phyloP scores from a whole-genome alignment of 2,888 invertebrate species.

The Bellardia bayeri region DNA sequence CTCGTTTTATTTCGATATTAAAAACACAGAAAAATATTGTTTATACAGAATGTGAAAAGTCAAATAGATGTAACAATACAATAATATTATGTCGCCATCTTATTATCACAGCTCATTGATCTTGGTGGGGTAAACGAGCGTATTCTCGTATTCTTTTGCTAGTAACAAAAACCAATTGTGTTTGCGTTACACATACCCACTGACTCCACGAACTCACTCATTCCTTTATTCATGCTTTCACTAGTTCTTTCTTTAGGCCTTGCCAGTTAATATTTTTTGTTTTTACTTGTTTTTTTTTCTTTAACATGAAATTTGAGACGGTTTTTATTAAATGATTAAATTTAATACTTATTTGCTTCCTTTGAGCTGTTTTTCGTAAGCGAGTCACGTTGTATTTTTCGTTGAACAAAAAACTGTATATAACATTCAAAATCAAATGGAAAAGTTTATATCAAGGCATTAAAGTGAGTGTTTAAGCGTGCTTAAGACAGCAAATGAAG shows the following conservation, averaged over 20 bases:
- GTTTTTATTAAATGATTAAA: constrained; percentile 56
- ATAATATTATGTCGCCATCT: constrained; percentile 66
- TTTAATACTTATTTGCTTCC: constrained; percentile 43
- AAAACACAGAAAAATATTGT: constrained; percentile 9
- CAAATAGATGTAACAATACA: constrained; percentile 22
- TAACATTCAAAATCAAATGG: not conserved
- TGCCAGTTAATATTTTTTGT: not conserved
- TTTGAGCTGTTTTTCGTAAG: constrained; percentile 11
- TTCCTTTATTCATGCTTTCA: not conserved
- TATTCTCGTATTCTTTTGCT: not conserved
- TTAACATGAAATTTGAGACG: constrained; percentile 31
- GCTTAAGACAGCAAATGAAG: constrained; percentile 55
- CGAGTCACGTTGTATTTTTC: constrained; percentile 43
- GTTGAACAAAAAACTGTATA: not conserved
- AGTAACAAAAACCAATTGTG: constrained; percentile 24
- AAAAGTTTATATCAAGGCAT: constrained; percentile 30
- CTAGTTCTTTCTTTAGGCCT: not conserved
- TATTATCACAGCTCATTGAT: constrained; percentile 68
- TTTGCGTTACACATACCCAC: not conserved
- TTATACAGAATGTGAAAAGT: constrained; percentile 1
- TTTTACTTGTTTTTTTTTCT: not conserved
- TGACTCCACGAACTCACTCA: not conserved
- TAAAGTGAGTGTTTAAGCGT: constrained; percentile 60
- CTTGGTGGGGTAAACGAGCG: constrained; percentile 10
- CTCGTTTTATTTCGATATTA: not conserved